phyloP scores from a whole-genome alignment of 2,888 invertebrate species.

The Leucoma salicis region DNA sequence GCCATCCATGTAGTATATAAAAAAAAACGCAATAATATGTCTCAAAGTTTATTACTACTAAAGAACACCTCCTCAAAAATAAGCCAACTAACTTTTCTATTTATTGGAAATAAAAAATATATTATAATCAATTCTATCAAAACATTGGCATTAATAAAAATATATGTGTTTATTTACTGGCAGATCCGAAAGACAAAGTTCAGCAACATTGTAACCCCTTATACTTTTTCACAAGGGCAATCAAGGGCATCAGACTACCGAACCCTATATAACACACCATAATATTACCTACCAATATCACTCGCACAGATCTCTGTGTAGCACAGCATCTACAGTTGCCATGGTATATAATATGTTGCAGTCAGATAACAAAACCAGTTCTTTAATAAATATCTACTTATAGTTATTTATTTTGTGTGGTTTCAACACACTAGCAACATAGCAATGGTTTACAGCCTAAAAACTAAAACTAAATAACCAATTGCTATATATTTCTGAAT shows the following conservation, averaged over 20 bases:
- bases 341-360: conserved; percentile 8
- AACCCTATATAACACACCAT: not conserved
- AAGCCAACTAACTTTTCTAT: no score
- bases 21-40: no score
- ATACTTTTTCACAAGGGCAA: not conserved
- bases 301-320: conserved; percentile 5
- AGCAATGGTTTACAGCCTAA: no score
- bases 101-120: no score
- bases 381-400: not conserved
- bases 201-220: not conserved
- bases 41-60: no score
- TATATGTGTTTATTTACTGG: not conserved
- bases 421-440: no score
- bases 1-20: no score
- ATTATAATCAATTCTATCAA: no score
- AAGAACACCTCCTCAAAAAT: no score
- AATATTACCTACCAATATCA: conserved; percentile 1
- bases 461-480: no score
- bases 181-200: not conserved
- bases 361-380: not conserved
- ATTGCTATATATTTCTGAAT: no score
- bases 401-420: no score
- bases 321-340: conserved; percentile 6
- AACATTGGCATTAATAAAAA: not conserved
- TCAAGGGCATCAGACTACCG: conserved; percentile 10